Evolutionary conservation across 2,113 vertebrate genomes (phyloP), one percentile per base, ranked within the genome.

Genomic region (Perognathus longimembris): DNA sequence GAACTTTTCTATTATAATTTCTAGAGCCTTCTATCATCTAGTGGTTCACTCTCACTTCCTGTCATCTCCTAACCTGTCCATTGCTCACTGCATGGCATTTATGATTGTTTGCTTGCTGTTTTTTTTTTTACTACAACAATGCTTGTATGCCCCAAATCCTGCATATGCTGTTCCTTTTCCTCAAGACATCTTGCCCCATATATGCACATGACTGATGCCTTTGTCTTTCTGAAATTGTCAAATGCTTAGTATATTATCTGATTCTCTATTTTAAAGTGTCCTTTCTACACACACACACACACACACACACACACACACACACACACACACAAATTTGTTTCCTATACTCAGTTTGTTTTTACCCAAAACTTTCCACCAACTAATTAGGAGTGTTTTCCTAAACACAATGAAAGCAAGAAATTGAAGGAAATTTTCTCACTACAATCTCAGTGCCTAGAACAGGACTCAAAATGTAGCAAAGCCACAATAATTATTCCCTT

Each of bases 401-500:
- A 82, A 42, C 4, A 64, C 10, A 12, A 81, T 24, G 11, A 85
- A 85, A 93, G 7, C n/a, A 57, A 17, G 5, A 9, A 69, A 54
- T 90, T 45, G 36, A 6, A 22, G 15, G 1, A 54, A 7, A 32
- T 57, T 71, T 90, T 34, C 14, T 85, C 34, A 75, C 64, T 32
- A 42, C 2, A 59, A 17, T 14, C 7, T 95, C 76, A 79, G 34
- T 83, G 20, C 8, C 42, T 83, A 79, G 5, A 36, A 78, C 2
- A 82, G 17, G 54, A 84, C 57, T 90, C 81, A 70, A 10, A 91
- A 57, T 32, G 88, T 22, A 76, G 5, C 83, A 89, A 3, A 82
- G 79, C 0, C 3, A 57, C 21, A 84, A 86, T 36, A 92, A 30
- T 20, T 30, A 77, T 88, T 45, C 91, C 38, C 86, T 92, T 82